A percentile compares a stretch with the other conserved stretches of the same genome.
phyloP scores from a whole-genome alignment of 1,140 invertebrate species.

The Capitella teleta region DNA sequence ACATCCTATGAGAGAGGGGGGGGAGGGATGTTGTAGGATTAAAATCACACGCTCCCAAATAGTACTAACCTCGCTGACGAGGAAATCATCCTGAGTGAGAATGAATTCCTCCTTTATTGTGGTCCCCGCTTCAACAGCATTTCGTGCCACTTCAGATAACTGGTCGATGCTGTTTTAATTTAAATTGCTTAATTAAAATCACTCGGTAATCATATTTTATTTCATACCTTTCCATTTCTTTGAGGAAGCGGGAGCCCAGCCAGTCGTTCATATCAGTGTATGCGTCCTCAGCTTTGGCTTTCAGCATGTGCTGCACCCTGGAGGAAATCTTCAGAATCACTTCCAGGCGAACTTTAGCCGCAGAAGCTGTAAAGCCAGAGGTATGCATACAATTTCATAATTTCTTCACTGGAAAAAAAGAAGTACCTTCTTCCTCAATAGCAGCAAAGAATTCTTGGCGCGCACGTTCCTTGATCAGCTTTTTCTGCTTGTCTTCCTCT shows the following conservation, averaged over 20 bases:
- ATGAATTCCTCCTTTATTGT: constrained; percentile 31
- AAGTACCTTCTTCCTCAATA: constrained; percentile 33
- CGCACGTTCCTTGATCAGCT: constrained; percentile 24
- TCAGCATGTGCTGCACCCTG: constrained; percentile 30
- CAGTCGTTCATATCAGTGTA: constrained; percentile 41
- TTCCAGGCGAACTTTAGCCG: constrained; percentile 25
- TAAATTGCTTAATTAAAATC: not conserved
- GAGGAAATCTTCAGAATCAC: constrained; percentile 28
- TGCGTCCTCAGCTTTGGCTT: constrained; percentile 30
- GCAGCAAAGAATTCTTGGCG: constrained; percentile 36
- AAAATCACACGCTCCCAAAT: no score
- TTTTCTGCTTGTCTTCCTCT: constrained; percentile 34
- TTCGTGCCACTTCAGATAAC: constrained; percentile 32
- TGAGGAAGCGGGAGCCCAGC: constrained; percentile 37
- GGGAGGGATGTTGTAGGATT: no score
- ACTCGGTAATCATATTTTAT: not conserved
- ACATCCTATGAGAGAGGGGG: no score
- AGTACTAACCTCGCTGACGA: constrained; percentile 28
- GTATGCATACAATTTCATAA: not conserved
- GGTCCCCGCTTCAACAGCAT: constrained; percentile 29
- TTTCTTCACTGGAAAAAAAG: not conserved
- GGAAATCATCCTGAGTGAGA: constrained; percentile 35
- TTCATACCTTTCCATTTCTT: constrained; percentile 39
- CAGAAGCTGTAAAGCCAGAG: constrained; percentile 19
- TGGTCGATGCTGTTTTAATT: constrained; percentile 33